Conservation (phyloP, 2,113 vertebrate species). For the Fregetta grallaria region DNA sequence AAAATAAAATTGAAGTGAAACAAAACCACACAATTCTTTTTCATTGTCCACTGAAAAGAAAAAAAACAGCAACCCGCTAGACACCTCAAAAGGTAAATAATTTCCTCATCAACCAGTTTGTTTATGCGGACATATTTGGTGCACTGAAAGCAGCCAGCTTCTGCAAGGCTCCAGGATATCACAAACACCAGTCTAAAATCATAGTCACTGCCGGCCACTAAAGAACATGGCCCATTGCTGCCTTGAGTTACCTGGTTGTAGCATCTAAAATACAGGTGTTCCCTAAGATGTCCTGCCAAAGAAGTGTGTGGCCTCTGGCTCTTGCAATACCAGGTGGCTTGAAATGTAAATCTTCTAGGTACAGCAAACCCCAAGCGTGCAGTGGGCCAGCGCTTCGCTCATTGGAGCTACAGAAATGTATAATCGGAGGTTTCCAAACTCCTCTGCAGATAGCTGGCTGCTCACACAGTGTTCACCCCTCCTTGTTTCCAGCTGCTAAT, state of each 20-base stretch:
- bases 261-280: neutral
- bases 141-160: neutral
- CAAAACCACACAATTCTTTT: neutral
- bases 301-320: neutral
- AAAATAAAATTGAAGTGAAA: neutral
- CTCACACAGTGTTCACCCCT: neutral
- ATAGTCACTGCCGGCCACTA: fast-evolving
- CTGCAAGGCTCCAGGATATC: neutral
- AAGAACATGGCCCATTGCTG: neutral
- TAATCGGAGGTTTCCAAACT: neutral
- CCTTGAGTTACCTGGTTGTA: neutral
- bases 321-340: neutral
- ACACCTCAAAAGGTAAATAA: neutral
- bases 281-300: neutral
- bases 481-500: constrained; percentile 36
- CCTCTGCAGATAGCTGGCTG: neutral
- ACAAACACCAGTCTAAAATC: neutral
- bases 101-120: neutral
- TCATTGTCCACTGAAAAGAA: neutral
- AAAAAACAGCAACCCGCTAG: neutral
- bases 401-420: neutral
- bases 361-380: neutral
- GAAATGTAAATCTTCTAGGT: neutral
- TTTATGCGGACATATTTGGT: neutral
- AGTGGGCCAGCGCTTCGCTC: fast-evolving